A percentile compares a stretch with the other conserved stretches of the same genome.
Evolutionary conservation across 2,797 vertebrate species (phyloP).

Genomic region (Malurus splendens): DNA sequence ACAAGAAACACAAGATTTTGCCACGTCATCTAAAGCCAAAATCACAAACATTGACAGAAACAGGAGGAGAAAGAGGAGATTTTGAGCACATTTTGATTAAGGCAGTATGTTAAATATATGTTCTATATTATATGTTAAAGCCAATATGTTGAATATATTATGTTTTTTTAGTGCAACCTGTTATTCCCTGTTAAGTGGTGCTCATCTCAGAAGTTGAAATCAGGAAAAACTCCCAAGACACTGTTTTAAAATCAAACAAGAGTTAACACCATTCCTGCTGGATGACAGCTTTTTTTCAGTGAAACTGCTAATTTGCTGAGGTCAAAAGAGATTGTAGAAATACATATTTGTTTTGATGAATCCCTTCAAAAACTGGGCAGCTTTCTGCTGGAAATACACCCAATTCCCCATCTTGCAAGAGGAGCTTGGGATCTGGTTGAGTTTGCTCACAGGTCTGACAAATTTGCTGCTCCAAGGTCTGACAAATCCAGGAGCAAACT

Average conservation of each 20-base stretch:
- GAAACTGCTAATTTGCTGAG: neutral
- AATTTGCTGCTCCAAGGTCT: neutral
- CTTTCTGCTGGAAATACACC: neutral
- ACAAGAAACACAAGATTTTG: neutral
- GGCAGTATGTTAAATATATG: neutral
- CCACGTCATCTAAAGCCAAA: neutral
- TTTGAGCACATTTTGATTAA: neutral
- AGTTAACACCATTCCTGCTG: neutral
- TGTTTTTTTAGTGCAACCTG: neutral
- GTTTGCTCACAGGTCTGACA: neutral
- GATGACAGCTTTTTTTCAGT: neutral
- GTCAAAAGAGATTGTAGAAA: neutral
- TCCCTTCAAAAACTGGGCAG: neutral
- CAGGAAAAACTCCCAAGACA: neutral
- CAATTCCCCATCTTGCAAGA: neutral
- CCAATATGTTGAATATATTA: neutral
- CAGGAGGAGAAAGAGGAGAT: neutral
- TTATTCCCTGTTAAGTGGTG: neutral
- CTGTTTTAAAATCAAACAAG: no score
- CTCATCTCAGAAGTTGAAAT: neutral
- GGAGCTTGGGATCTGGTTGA: neutral
- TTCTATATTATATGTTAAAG: neutral
- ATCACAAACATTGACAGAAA: neutral
- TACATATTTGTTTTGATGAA: neutral
- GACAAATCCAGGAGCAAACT: neutral